Conservation (phyloP, 2,113 vertebrate species). For the Apistogramma diplotaenia region DNA sequence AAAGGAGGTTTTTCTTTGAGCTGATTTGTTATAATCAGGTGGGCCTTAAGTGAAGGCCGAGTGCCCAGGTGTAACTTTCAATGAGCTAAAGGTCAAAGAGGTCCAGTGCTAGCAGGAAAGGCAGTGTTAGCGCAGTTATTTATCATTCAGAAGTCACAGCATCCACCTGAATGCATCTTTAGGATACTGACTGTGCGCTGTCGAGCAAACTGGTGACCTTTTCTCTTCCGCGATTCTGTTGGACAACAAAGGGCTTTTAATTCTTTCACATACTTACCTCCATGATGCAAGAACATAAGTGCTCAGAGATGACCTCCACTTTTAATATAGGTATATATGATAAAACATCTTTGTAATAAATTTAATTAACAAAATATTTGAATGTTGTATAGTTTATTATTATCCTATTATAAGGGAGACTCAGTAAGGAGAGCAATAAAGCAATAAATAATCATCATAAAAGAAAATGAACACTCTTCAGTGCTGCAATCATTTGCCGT, state of each 20-base stretch:
- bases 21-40: not conserved
- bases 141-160: slow-evolving; percentile 8
- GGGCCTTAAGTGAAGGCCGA: not conserved
- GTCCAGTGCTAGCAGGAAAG: slow-evolving; percentile 17
- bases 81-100: slow-evolving; percentile 2
- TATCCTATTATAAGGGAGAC: slow-evolving; percentile 26
- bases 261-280: not conserved
- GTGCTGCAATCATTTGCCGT: not conserved
- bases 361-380: slow-evolving; percentile 2
- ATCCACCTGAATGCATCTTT: slow-evolving; percentile 3
- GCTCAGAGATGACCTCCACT: not conserved
- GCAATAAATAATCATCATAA: not conserved
- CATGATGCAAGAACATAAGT: not conserved
- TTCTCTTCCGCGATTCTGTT: not conserved
- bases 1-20: not conserved
- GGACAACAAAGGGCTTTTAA: not conserved
- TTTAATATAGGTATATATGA: not conserved
- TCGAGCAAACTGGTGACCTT: not conserved
- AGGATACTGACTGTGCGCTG: not conserved
- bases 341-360: not conserved
- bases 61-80: not conserved
- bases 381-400: not conserved
- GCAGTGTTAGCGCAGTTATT: slow-evolving; percentile 51
- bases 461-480: slow-evolving; percentile 2
- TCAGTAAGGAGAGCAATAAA: not conserved